phyloP scores from a whole-genome alignment of 2,113 vertebrate genomes.

The Laticauda laticaudata region DNA sequence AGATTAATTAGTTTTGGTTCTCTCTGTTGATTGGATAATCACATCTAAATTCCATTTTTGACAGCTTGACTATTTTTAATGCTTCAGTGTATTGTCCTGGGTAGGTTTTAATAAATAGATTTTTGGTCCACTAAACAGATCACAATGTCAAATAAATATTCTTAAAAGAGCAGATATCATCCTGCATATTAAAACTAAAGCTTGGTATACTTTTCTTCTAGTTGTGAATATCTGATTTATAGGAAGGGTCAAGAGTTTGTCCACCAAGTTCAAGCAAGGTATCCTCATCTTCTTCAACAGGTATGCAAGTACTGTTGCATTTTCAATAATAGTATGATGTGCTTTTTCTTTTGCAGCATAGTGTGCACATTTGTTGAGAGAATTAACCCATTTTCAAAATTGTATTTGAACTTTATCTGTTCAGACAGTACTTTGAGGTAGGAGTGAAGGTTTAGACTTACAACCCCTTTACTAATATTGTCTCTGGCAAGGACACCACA shows the following conservation, averaged over 20 bases:
- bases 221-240: constrained; percentile 92
- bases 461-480: not conserved
- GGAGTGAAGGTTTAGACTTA: not conserved
- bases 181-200: not conserved
- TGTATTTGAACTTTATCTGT: not conserved
- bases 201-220: constrained; percentile 55
- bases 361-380: not conserved
- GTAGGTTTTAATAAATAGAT: not conserved
- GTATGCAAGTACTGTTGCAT: constrained; percentile 62
- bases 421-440: not conserved
- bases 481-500: not conserved
- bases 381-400: not conserved
- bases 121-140: not conserved
- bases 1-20: not conserved
- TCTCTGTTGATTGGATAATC: not conserved
- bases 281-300: constrained; percentile 95
- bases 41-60: not conserved
- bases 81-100: not conserved
- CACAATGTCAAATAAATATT: not conserved
- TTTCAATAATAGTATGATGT: not conserved
- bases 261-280: constrained; percentile 90
- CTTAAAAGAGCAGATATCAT: not conserved
- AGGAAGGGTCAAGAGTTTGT: constrained; percentile 93
- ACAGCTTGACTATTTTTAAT: not conserved
- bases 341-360: not conserved